phyloP scores from a whole-genome alignment of 2,797 vertebrate species.

The Catamblyrhynchus diadema region DNA sequence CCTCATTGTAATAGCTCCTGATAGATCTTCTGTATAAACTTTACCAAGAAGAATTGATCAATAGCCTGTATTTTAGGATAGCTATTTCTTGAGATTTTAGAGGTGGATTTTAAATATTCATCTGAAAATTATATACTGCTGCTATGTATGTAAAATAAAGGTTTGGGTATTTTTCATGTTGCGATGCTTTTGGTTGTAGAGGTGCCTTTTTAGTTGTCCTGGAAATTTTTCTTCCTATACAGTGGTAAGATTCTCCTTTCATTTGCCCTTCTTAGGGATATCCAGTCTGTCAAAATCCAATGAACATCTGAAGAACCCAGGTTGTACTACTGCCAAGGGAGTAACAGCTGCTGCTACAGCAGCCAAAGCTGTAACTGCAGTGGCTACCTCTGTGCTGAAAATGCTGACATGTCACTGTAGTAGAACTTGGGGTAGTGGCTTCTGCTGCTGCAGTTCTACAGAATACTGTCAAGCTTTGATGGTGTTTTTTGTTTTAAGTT shows the following conservation, averaged over 20 bases:
- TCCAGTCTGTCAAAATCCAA: background rate
- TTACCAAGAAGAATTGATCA: background rate
- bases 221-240: background rate
- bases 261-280: background rate
- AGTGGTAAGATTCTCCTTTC: background rate
- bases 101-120: background rate
- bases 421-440: background rate
- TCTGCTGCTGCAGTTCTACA: background rate
- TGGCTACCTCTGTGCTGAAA: background rate
- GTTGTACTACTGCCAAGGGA: background rate
- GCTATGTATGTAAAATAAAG: background rate
- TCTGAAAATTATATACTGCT: background rate
- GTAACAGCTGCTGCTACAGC: background rate
- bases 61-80: background rate
- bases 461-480: background rate
- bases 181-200: background rate
- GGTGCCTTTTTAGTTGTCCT: background rate
- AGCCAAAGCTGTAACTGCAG: background rate
- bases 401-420: background rate
- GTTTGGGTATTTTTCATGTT: background rate
- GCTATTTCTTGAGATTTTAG: background rate
- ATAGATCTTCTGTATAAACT: background rate
- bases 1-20: background rate
- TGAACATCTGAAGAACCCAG: background rate
- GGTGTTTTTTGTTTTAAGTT: background rate